phyloP scores from a whole-genome alignment of 1,140 invertebrate species.

The Meloidogyne chitwoodi region DNA sequence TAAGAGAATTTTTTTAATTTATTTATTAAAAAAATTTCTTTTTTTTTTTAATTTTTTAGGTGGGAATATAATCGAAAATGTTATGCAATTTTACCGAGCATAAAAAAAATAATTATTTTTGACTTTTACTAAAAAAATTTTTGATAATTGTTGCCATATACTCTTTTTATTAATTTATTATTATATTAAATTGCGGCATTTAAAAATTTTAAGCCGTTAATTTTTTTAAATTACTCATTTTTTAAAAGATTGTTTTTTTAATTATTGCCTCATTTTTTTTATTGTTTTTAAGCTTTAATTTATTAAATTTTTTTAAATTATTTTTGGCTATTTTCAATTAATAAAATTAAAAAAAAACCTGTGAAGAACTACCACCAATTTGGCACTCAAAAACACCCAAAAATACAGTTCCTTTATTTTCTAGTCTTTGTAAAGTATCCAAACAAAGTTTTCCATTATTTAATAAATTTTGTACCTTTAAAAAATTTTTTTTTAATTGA shows the following conservation, averaged over 20 bases:
- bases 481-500: not conserved
- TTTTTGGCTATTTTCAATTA: not conserved
- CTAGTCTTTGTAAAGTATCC: conserved; percentile 48
- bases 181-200: not conserved
- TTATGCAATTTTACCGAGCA: not conserved
- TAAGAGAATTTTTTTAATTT: not conserved
- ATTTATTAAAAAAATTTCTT: not conserved
- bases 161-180: not conserved
- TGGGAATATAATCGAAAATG: not conserved
- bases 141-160: not conserved
- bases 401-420: conserved; percentile 50
- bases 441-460: conserved; percentile 40
- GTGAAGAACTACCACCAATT: conserved; percentile 43
- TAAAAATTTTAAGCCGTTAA: not conserved
- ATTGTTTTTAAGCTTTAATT: not conserved
- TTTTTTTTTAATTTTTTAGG: not conserved
- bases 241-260: not conserved
- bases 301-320: not conserved
- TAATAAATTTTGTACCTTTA: conserved; percentile 34
- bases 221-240: not conserved
- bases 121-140: not conserved
- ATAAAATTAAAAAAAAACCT: conserved; percentile 17
- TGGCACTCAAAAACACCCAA: conserved; percentile 47
- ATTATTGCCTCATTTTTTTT: not conserved
- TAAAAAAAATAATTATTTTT: not conserved